These are phyloP conservation scores for Cataglyphis albicans DNA, from an alignment of 2,888 invertebrate species.

Conservation along the genomic window DNA sequence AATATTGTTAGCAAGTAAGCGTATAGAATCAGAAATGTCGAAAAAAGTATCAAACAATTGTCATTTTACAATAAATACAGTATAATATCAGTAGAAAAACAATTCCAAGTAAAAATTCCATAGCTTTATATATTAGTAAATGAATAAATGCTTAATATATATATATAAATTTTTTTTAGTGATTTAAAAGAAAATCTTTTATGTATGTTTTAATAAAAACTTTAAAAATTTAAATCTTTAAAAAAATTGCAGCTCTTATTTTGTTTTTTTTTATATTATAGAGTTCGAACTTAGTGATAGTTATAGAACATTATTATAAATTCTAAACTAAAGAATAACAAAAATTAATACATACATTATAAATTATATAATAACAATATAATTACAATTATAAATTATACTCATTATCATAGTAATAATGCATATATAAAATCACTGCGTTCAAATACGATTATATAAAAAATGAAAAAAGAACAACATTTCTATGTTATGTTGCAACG, in stretches of 20 bases:
- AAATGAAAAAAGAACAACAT: not conserved
- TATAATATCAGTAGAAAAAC: not conserved
- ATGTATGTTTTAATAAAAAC: not conserved
- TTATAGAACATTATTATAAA: not conserved
- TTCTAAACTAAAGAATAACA: not conserved
- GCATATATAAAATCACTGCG: not conserved
- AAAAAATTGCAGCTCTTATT: not conserved
- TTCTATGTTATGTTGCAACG: not conserved
- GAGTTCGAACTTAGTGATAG: not conserved
- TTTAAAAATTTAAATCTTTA: not conserved
- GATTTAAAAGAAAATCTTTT: not conserved
- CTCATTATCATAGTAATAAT: not conserved
- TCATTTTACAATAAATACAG: too few relatives aligned
- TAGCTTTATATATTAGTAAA: not conserved
- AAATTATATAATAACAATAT: not conserved
- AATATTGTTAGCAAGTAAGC: too few relatives aligned
- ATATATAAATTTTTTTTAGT: not conserved
- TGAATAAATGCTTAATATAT: not conserved
- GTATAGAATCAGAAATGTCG: too few relatives aligned
- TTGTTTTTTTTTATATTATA: not conserved
- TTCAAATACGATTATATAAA: not conserved
- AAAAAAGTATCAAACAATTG: too few relatives aligned
- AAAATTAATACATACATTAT: not conserved
- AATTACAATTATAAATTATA: slow-evolving; percentile 4
- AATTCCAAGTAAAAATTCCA: not conserved